Percentiles rank a stretch among this genome's conserved stretches.
phyloP scores from a whole-genome alignment of 1,140 invertebrate species.

The Bombus superbus region DNA sequence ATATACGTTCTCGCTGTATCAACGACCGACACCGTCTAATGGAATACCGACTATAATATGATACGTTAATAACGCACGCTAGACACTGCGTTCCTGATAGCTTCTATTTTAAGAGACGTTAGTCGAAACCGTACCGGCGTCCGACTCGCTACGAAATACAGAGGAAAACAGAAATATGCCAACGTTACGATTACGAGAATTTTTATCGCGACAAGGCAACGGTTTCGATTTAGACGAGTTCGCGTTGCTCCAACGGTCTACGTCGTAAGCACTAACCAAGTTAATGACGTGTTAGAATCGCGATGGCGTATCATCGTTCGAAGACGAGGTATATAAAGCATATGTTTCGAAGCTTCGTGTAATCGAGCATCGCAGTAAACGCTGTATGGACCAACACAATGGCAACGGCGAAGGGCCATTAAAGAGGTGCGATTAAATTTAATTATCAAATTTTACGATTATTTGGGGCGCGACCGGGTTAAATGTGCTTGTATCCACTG shows the following conservation, averaged over 20 bases:
- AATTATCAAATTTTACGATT: conserved; percentile 82
- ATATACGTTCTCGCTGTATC: conserved; percentile 8
- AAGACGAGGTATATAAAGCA: conserved; percentile 74
- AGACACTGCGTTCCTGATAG: too few species aligned
- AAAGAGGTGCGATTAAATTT: conserved; percentile 81
- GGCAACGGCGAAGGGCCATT: conserved; percentile 70
- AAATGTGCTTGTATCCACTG: not conserved
- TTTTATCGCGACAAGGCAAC: conserved; percentile 25
- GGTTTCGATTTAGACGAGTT: conserved; percentile 48
- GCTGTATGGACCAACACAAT: conserved; percentile 71
- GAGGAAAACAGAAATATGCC: too few species aligned
- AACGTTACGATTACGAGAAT: not conserved
- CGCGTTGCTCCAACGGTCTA: conserved; percentile 59
- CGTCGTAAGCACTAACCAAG: conserved; percentile 68
- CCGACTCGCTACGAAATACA: not conserved
- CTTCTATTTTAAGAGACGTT: not conserved
- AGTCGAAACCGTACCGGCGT: not conserved
- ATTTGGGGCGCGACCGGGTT: conserved; percentile 67
- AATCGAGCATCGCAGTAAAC: conserved; percentile 80
- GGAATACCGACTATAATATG: conserved; percentile 18
- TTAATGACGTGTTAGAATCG: conserved; percentile 82
- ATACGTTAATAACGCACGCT: not conserved
- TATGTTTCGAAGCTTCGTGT: conserved; percentile 80
- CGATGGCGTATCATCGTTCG: conserved; percentile 78
- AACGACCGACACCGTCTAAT: conserved; percentile 13